Base-by-base conservation (phyloP, 2,888 invertebrate genomes). In the Sarcophaga rosellei region DNA sequence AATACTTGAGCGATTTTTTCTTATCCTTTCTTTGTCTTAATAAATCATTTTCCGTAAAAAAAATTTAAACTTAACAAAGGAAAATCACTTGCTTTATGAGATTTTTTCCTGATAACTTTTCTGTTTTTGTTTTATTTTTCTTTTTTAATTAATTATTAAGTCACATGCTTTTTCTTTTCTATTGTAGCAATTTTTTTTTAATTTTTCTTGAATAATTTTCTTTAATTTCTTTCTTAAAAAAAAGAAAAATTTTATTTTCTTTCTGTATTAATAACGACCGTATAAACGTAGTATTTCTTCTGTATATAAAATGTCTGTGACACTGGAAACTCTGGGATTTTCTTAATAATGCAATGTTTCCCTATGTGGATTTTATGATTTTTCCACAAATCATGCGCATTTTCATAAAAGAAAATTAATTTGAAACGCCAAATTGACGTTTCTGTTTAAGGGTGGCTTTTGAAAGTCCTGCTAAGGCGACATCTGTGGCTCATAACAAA, bases 231-330 rank as follows among this genome's bases (percentile, higher is more conserved):
- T 78, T 77, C 53, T 66, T 77, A 25, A 65, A 80, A 77, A 80
- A 66, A 65, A 65, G 75, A 77, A 81, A 68, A 1, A 62, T 72
- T 65, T 15, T 68, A 47, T 23, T 25, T 44, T 63, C n/a, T 75
- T 15, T 10, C 2, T 35, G 10, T 10, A 35, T 35, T 45, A 65
- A 57, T n/a, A 66, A 47, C 66, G 78, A 78, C 77, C 81, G 78
- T 25, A 53, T 53, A 15, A 81, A 78, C 81, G 81, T 78, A 81
- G 72, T 73, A 75, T 45, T 70, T 78, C 80, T 78, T 84, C 78
- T 75, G 81, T 81, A 83, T 88, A 90, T 89, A 88, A 90, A 90
- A 91, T 90, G 88, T 88, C 90, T 89, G 89, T 85, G 87, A 84
- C 61, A 88, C 88, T 88, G 89, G 89, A 91, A 90, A 87, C 88